Conservation (phyloP, 2,888 invertebrate species). For the Carterocephalus palaemon region DNA sequence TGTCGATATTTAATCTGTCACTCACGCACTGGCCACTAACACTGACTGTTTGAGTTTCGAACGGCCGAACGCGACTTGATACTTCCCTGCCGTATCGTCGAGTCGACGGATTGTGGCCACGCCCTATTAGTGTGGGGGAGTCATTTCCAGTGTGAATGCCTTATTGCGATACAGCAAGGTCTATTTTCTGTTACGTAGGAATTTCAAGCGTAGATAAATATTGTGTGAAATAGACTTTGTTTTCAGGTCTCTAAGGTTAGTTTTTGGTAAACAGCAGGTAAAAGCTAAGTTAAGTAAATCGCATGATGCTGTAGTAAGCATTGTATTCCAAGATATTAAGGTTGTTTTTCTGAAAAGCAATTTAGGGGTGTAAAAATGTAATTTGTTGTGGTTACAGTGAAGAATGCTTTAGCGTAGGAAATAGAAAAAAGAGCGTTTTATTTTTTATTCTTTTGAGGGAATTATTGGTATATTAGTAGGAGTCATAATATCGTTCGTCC, state of each 20-base stretch:
- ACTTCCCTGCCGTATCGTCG: constrained; percentile 7
- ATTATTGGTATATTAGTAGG: constrained; percentile 7
- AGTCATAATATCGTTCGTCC: no score
- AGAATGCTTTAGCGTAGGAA: constrained; percentile 4
- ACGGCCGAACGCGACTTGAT: constrained; percentile 29
- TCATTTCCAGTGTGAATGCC: not conserved
- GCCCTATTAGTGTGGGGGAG: constrained; percentile 36
- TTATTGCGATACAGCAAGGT: constrained; percentile 2
- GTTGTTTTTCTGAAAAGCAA: constrained; percentile 2
- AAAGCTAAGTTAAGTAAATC: constrained; percentile 6
- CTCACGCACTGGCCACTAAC: constrained; percentile 37
- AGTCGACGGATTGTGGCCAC: constrained; percentile 28
- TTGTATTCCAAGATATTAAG: constrained; percentile 5
- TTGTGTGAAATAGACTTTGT: constrained; percentile 12
- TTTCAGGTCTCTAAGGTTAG: not conserved
- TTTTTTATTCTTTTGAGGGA: constrained; percentile 8
- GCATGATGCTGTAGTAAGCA: not conserved
- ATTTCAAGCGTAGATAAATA: not conserved
- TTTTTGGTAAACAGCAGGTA: not conserved
- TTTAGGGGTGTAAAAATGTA: constrained; percentile 6
- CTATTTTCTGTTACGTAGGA: not conserved
- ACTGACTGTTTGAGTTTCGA: constrained; percentile 33
- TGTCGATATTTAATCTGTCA: constrained; percentile 25
- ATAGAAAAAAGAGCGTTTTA: constrained; percentile 9
- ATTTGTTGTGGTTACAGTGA: constrained; percentile 20